Base-by-base conservation (phyloP, 1,140 invertebrate genomes). In the Nebria ingens region DNA sequence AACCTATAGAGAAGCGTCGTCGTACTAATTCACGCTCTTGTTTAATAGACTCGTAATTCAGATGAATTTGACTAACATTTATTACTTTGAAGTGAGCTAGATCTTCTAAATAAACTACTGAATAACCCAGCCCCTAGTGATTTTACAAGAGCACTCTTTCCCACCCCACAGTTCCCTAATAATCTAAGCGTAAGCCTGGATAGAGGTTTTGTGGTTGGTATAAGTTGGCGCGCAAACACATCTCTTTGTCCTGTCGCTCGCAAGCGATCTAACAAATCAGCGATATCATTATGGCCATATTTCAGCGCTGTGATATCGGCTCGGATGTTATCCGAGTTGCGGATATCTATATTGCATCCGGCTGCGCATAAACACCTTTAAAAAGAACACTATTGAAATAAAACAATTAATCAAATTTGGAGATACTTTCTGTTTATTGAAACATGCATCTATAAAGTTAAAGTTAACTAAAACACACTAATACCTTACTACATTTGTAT, bases 221-320 rank as follows among this genome's bases (percentile, higher is more conserved):
- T 78, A 11, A 91, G 67, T 71, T 91, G 88, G 58, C 79, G 76
- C 19, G 89, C 82, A 56, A 79, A 87, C 51, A 77, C 71, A 62
- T 84, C 82, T 40, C 82, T 70, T 64, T 75, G 73, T 58, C 66
- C 71, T 21, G 68, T 63, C 61, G 71, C 59, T 72, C 80, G 80
- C 29, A 91, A 70, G 62, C 78, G 81, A 64, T 80, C 82, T 40
- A 92, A 73, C 9, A 92, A 71, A 58, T 82, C 82, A 20, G 84
- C 83, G 57, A 90, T 86, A 60, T 87, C 79, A 49, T 80, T 80
- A 67, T 86, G 79, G 38, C 87, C 87, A 63, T 89, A 81, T 64
- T 89, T 87, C 40, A 90, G 75, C 15, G 89, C 88, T 57, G 86
- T 85, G 19, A 91, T 85, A 68, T 91, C 89, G 11, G 87, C 86